These are phyloP conservation scores for Fregata magnificens DNA, from an alignment of 2,113 vertebrate species.

Conservation along the genomic window DNA sequence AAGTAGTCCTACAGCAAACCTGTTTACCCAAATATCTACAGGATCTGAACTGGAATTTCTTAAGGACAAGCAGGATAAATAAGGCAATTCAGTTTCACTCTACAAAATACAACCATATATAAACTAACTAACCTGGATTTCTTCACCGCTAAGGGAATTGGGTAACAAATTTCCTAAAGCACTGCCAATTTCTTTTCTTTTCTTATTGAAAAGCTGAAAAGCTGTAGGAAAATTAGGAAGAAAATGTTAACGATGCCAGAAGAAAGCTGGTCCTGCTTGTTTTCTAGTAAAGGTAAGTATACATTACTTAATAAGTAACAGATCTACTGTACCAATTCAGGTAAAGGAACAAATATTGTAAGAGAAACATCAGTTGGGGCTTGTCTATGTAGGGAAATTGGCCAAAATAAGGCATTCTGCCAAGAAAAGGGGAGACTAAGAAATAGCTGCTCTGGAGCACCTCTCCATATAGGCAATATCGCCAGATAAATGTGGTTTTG, in stretches of 20 bases:
- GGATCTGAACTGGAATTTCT: not conserved
- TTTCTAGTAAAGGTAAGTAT: not conserved
- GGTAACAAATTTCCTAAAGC: slow-evolving; percentile 3
- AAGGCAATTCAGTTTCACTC: not conserved
- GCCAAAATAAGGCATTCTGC: not conserved
- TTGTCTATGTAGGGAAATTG: not conserved
- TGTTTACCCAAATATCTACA: not conserved
- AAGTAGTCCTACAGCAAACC: not conserved
- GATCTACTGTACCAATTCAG: not conserved
- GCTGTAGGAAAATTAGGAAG: not conserved
- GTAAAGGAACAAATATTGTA: not conserved
- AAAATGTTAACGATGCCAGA: not conserved
- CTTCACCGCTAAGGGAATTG: not conserved
- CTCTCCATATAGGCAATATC: not conserved
- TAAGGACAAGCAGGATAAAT: not conserved
- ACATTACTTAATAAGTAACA: too few relatives aligned
- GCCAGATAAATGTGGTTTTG: not conserved
- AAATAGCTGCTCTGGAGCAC: not conserved
- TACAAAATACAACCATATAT: not conserved
- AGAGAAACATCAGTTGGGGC: not conserved
- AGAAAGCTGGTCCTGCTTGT: not conserved
- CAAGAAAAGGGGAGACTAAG: not conserved
- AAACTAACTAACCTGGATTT: not conserved
- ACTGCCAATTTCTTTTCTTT: not conserved
- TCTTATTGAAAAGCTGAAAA: not conserved